Percentiles rank a stretch among this genome's conserved stretches.
Evolutionary conservation across 2,113 vertebrate species (phyloP).

Genomic region (Hemiscyllium ocellatum): DNA sequence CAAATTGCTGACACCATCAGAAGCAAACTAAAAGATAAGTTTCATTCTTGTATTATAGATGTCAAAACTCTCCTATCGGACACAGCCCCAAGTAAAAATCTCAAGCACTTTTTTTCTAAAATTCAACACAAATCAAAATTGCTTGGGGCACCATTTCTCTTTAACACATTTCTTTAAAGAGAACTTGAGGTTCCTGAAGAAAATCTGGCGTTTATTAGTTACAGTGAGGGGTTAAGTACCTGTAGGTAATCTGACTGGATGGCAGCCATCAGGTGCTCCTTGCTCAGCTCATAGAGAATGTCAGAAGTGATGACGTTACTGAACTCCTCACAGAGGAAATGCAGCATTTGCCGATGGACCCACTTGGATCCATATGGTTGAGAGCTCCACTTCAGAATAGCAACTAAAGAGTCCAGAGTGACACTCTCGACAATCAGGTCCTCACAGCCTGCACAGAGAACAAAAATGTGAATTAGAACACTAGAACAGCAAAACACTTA

Average conservation of each 20-base stretch:
- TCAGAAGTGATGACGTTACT: slow-evolving; percentile 25
- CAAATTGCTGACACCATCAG: neutral
- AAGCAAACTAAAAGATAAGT: neutral
- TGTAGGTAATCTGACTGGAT: slow-evolving; percentile 39
- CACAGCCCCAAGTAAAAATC: neutral
- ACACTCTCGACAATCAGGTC: slow-evolving; percentile 39
- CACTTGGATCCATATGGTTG: slow-evolving; percentile 38
- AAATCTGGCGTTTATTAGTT: neutral
- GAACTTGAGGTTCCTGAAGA: neutral
- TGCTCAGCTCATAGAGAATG: slow-evolving; percentile 36
- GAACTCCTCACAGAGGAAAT: slow-evolving; percentile 41
- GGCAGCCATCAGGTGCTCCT: slow-evolving; percentile 39
- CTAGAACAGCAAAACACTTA: neutral
- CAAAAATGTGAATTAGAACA: neutral
- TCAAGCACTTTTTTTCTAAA: neutral
- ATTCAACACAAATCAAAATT: neutral
- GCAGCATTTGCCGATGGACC: slow-evolving; percentile 38
- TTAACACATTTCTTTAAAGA: neutral
- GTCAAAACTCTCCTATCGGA: neutral
- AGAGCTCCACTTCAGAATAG: slow-evolving; percentile 35
- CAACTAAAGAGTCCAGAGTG: slow-evolving; percentile 1
- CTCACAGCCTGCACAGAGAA: slow-evolving; percentile 25
- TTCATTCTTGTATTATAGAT: neutral
- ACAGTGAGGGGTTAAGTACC: neutral
- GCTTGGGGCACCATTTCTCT: neutral